Evolutionary conservation across 1,140 invertebrate genomes (phyloP), one percentile per base, ranked within the genome.

Genomic region (Aphidius gifuensis): DNA sequence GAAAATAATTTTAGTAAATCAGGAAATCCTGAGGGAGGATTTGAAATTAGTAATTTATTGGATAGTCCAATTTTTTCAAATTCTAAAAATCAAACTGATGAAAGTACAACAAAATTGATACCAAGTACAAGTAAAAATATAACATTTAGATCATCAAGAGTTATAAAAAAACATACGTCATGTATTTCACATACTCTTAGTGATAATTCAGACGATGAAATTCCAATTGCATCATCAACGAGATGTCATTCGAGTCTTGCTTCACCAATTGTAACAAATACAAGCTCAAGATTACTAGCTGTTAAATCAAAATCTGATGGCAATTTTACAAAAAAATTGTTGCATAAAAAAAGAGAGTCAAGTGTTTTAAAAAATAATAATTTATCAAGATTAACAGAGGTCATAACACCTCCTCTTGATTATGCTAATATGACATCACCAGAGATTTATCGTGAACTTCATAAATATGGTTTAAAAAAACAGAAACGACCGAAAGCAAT

Each of bases 401-500:
- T 62, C 55, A 49, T 74, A 11, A 72, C 71, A 39, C 74, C 75
- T 7, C 61, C 70, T 62, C 66, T 71, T 9, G 69, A 77, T 61
- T 79, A 76, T 56, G 71, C 67, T 44, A 61, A 58, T 7, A 73
- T 79, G 68, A 62, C 67, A 9, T 73, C 73, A 21, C 74, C 76
- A 21, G 68, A 72, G 38, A 56, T 77, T 11, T 70, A 76, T 61
- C 69, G 66, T 69, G 76, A 82, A 66, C 70, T 84, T 55, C 68
- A 77, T 9, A 79, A 75, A 61, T 83, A 74, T 67, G 83, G 83
- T 57, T 61, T 84, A 6, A 82, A 82, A 51, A 66, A 70, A 21
- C 69, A 81, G 32, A 77, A 70, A 40, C 73, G 80, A 21, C 65
- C 69, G 5, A 79, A 76, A 64, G 81, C 82, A 11, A 76, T 79